Evolutionary conservation across 1,140 invertebrate genomes (phyloP).

Genomic region (Megathymus violae): DNA sequence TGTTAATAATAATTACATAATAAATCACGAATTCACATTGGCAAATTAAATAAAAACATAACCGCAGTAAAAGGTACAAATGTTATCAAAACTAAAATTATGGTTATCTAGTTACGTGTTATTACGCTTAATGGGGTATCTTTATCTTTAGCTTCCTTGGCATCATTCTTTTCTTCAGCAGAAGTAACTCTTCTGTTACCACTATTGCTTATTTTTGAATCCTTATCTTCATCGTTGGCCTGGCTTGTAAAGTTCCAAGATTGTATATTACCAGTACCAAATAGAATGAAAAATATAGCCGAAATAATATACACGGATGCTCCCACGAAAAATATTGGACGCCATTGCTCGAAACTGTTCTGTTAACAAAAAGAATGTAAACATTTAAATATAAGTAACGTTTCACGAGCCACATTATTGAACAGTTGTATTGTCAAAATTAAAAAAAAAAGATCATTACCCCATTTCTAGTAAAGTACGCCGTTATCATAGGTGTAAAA

Average conservation of each 20-base stretch:
- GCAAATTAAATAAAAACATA: constrained; percentile 11
- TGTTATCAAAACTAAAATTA: constrained; percentile 10
- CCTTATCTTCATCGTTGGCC: constrained; percentile 48
- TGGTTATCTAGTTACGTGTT: constrained; percentile 35
- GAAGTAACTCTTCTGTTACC: constrained; percentile 62
- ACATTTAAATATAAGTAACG: too few relatives aligned
- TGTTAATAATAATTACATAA: too few relatives aligned
- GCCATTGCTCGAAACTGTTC: constrained; percentile 91
- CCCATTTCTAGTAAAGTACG: constrained; percentile 86
- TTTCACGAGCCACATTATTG: too few relatives aligned
- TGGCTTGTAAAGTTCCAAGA: constrained; percentile 84
- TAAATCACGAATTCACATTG: constrained; percentile 13
- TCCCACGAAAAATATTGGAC: constrained; percentile 90
- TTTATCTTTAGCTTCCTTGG: constrained; percentile 65
- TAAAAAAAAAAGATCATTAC: constrained; percentile 68
- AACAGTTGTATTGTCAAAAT: too few relatives aligned
- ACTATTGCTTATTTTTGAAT: constrained; percentile 52
- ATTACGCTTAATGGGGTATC: constrained; percentile 62
- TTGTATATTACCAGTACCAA: constrained; percentile 87
- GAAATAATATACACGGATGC: constrained; percentile 88
- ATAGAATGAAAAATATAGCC: constrained; percentile 87
- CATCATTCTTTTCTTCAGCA: constrained; percentile 47
- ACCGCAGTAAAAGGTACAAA: constrained; percentile 2
- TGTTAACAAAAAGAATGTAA: constrained; percentile 67
- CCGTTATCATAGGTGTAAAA: constrained; percentile 88